Base-by-base conservation (phyloP, 2,888 invertebrate species). In the Polyommatus icarus region DNA sequence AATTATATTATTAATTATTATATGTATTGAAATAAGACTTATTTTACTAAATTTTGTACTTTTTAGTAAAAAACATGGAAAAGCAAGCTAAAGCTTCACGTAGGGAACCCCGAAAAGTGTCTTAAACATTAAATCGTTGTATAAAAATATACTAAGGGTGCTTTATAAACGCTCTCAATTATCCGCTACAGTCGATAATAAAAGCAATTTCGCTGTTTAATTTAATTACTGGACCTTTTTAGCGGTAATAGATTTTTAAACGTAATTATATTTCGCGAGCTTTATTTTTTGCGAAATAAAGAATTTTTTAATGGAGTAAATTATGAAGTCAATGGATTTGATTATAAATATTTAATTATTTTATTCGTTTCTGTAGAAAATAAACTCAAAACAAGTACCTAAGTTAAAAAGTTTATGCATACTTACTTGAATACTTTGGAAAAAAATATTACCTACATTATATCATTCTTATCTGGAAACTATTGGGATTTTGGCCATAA, bases 151-250 rank as follows among this genome's bases (percentile, higher is more conserved):
- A 20, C 24, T 61, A 61, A 24, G 18, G 29, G 67, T 67, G 29
- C 67, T 67, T 15, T 59, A 67, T 32, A 67, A 67, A 32, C 32
- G 4, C 18, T 67, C 67, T 32, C 67, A 61, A 61, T 61, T 61
- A 67, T 32, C 67, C 29, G 20, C 12, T 24, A 59, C 59, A 67
- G 67, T 67, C 29, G 67, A 32, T 67, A 67, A 32, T 29, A 32
- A 67, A 67, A 67, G 67, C 67, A 67, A 67, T 67, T 67, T 67
- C 29, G 20, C 18, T 6, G 67, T 67, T 67, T 32, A 67, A 67
- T 67, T 67, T 67, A 67, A 67, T 67, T 67, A 67, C 67, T 5
- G 18, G 15, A 67, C 67, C 67, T 67, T 67, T 67, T 67, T 67
- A 67, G 67, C 67, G 29, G 29, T 12, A 67, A 32, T 15, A 29